Evolutionary conservation across 2,797 vertebrate genomes (phyloP), one percentile per base, ranked within the genome.

Genomic region (Telmatherina bonti): DNA sequence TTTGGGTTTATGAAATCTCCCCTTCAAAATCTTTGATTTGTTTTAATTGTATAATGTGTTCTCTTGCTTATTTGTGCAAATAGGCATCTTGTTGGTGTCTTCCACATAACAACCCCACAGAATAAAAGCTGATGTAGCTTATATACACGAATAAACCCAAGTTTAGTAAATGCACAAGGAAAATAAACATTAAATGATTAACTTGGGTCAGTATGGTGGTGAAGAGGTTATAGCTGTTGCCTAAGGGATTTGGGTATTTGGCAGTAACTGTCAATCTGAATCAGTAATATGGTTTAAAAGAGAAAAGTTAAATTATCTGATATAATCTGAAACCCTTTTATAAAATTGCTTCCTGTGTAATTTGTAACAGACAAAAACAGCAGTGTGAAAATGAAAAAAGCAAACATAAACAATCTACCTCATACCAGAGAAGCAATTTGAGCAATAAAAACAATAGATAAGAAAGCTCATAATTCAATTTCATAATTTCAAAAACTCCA

Each of bases 361-460:
- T n/a, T n/a, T n/a, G n/a, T n/a, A n/a, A n/a, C n/a, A n/a, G n/a
- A n/a, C n/a, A n/a, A n/a, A n/a, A n/a, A n/a, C n/a, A n/a, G n/a
- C n/a, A n/a, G n/a, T n/a, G n/a, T n/a, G 72, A 83, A 83, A 74
- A 79, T 47, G 54, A 71, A 81, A 66, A 36, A 78, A 67, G 62
- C 72, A 58, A 57, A 76, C 49, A 59, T 57, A 76, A 85, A 81
- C 76, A 85, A 72, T 69, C 68, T 56, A 58, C 43, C 41, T 61
- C 35, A 47, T 66, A 63, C 30, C 35, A 68, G 72, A 57, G 70
- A 79, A 66, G 56, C 71, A 64, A 78, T 82, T 74, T 68, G 62
- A 47, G 57, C 22, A 51, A 59, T 61, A 24, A 71, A 74, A 84
- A 72, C 27, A 62, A 73, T 3, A 60, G 60, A 88, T 73, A 76